Evolutionary conservation across 2,888 invertebrate genomes (phyloP), one percentile per base, ranked within the genome.

Genomic region (Cremastinae sp.): DNA sequence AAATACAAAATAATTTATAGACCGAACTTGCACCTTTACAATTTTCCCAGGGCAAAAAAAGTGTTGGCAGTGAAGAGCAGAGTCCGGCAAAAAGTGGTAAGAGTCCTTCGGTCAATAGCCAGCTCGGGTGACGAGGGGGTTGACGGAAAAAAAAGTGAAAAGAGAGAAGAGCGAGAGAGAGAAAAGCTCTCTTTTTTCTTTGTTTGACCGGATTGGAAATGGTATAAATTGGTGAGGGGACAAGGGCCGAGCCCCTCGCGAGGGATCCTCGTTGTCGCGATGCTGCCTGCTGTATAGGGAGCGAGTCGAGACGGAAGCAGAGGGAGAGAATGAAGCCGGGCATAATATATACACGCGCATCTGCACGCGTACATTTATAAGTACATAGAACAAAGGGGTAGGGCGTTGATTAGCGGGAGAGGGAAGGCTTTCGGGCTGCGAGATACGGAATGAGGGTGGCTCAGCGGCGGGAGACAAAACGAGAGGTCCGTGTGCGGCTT

Each of bases 151-250:
- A 22, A 68, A 49, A 20, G 10, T 10, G 14, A 2, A 28, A 14
- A 47, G 16, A 16, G 18, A 43, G 66, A 20, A 16, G 20, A 18
- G 45, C 38, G 36, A 43, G 28, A 51, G 36, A 34, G 41, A 10
- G 43, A 68, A 75, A 66, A 69, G 78, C 71, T 78, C 81, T 80
- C 82, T 82, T 83, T 28, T 49, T 43, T 22, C 36, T 59, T 51
- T 59, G 80, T 83, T 84, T 81, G 79, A 80, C 75, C 79, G 78
- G 80, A 84, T 82, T 83, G 82, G 79, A 84, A 83, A 79, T 77
- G 76, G 81, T 79, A 80, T 84, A 82, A 84, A 84, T 83, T 81
- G 84, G 77, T 74, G 76, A 78, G 80, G 80, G 77, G 65, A 49
- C 49, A 18, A 18, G 12, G 51, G 51, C 49, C 18, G 41, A 53